Conservation (phyloP, 2,113 vertebrate species). For the Phalacrocorax pelagicus region DNA sequence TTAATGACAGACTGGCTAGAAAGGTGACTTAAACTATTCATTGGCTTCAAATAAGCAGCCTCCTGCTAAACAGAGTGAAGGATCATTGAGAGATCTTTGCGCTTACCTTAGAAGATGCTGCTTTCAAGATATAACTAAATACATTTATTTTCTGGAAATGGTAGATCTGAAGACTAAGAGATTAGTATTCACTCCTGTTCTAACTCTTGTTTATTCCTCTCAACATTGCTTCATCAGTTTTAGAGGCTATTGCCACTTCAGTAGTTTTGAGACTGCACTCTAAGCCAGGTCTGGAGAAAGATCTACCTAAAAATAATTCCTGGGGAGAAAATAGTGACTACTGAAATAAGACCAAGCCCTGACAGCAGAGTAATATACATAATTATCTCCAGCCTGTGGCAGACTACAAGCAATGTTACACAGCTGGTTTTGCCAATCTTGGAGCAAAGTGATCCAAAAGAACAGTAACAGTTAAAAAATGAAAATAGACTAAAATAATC, state of each 20-base stretch:
- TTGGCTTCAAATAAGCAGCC: not conserved
- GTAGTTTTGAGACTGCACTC: not conserved
- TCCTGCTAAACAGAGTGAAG: not conserved
- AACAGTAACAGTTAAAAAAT: not conserved
- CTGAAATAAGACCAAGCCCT: not conserved
- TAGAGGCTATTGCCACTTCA: not conserved
- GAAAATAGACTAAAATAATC: not conserved
- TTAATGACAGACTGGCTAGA: not conserved
- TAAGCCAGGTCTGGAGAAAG: not conserved
- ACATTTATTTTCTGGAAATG: not conserved
- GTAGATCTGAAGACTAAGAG: not conserved
- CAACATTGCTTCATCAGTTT: not conserved
- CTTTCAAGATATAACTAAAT: not conserved
- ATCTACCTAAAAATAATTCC: not conserved
- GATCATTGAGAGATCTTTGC: not conserved
- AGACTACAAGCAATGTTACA: not conserved
- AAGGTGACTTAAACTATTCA: not conserved
- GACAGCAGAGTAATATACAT: not conserved
- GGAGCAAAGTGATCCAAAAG: not conserved
- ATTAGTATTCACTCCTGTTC: not conserved
- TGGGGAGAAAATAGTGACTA: not conserved
- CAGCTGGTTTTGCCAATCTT: not conserved
- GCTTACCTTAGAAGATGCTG: not conserved
- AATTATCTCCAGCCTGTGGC: not conserved
- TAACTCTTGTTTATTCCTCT: not conserved